These are phyloP conservation scores for Saguinus imperator DNA, from an alignment of 2,113 vertebrate species.

Conservation along the genomic window DNA sequence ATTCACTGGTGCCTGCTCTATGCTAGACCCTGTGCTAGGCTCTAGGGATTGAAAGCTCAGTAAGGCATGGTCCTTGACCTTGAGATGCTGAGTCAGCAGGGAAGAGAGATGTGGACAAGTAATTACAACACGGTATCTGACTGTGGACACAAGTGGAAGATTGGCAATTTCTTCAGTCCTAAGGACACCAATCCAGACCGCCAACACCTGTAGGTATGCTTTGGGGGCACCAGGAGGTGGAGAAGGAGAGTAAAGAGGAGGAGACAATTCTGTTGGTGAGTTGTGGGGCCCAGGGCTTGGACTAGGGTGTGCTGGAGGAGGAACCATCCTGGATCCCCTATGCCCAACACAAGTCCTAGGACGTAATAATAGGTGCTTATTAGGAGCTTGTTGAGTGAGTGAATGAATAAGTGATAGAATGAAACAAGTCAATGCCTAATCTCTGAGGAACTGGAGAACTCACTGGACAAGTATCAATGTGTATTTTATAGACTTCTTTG, in stretches of 20 bases:
- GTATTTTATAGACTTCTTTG: not conserved
- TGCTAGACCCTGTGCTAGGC: not conserved
- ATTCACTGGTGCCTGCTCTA: not conserved
- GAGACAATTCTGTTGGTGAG: not conserved
- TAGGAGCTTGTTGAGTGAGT: not conserved
- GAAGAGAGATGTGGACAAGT: not conserved
- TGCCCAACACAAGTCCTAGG: not conserved
- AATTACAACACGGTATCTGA: not conserved
- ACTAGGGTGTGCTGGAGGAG: rapidly evolving
- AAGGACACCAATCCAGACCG: not conserved
- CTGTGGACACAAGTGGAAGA: too few relatives aligned
- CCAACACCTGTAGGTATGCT: not conserved
- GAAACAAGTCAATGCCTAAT: not conserved
- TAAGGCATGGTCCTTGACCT: not conserved
- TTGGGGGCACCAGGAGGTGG: not conserved
- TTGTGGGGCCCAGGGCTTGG: not conserved
- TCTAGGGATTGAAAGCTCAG: not conserved
- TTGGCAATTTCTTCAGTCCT: not conserved
- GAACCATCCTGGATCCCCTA: not conserved
- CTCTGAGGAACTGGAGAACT: not conserved
- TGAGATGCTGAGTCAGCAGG: not conserved
- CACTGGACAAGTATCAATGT: not conserved
- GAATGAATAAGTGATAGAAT: not conserved
- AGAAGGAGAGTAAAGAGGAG: not conserved
- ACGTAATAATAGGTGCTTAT: not conserved